Conservation (phyloP, 2,113 vertebrate genomes). For the Trogon surrucura region DNA sequence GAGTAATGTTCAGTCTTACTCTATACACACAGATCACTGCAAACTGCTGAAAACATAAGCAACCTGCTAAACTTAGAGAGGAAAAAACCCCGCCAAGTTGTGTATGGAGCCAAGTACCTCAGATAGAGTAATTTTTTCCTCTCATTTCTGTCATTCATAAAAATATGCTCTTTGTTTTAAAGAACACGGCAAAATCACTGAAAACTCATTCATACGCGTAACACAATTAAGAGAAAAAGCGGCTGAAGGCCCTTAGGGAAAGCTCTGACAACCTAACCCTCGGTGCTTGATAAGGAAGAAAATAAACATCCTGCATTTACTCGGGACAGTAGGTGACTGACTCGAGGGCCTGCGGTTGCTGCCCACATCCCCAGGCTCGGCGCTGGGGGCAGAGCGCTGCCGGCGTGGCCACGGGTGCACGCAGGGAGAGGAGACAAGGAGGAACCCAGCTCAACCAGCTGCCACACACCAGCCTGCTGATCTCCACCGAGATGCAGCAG, state of each 20-base stretch:
- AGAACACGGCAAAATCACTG: neutral
- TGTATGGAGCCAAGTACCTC: neutral
- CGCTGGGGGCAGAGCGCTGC: fast-evolving
- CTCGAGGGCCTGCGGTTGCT: neutral
- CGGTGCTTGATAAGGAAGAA: neutral
- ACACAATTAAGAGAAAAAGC: neutral
- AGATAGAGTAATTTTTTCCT: neutral
- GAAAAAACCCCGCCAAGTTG: neutral
- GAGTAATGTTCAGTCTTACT: neutral
- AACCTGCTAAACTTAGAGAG: neutral
- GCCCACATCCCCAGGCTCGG: neutral
- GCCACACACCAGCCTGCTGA: fast-evolving
- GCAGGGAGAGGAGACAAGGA: neutral
- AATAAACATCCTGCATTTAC: neutral
- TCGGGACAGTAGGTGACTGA: neutral
- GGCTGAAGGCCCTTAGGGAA: neutral
- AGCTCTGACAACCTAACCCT: neutral
- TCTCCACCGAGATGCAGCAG: neutral
- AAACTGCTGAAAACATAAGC: neutral
- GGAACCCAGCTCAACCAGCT: neutral
- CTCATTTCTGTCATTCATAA: neutral
- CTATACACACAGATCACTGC: neutral
- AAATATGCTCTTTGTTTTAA: neutral
- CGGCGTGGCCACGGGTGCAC: neutral
- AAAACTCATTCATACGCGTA: neutral